Conservation (phyloP, 2,888 invertebrate genomes). For the Lepidochrysops patricia region DNA sequence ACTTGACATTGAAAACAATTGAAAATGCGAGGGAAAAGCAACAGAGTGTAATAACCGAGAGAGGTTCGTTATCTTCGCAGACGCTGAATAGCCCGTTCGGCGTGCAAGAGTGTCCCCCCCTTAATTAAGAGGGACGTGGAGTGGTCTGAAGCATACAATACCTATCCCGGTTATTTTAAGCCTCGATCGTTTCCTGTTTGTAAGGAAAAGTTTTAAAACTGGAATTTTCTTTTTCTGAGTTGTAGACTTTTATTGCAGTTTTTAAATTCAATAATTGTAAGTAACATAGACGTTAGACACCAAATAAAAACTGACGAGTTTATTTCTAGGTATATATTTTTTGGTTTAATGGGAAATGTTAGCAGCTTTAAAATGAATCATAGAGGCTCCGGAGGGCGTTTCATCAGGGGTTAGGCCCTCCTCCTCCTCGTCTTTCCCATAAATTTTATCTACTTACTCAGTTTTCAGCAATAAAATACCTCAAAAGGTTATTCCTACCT, state of each 20-base stretch:
- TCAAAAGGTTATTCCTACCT: neutral
- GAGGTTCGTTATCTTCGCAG: constrained; percentile 62
- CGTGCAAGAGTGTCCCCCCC: constrained; percentile 51
- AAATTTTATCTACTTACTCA: too few species aligned
- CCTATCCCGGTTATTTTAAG: constrained; percentile 39
- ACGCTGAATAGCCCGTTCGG: constrained; percentile 52
- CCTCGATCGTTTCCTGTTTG: constrained; percentile 46
- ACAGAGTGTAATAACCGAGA: constrained; percentile 54
- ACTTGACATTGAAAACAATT: constrained; percentile 22
- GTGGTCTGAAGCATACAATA: constrained; percentile 55
- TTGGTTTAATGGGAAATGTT: neutral
- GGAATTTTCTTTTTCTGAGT: neutral
- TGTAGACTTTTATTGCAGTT: neutral
- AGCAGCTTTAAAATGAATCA: neutral
- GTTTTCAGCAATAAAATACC: neutral
- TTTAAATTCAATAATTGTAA: neutral
- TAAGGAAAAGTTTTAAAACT: neutral
- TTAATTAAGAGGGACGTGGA: constrained; percentile 65
- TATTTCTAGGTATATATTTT: neutral
- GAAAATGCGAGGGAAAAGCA: constrained; percentile 32
- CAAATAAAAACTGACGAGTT: too few species aligned
- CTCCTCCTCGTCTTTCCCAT: too few species aligned
- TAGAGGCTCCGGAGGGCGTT: too few species aligned
- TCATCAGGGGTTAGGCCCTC: too few species aligned
- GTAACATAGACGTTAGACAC: neutral